These are phyloP conservation scores for Nycticorax nycticorax DNA, from an alignment of 2,113 vertebrate genomes.

Conservation along the genomic window DNA sequence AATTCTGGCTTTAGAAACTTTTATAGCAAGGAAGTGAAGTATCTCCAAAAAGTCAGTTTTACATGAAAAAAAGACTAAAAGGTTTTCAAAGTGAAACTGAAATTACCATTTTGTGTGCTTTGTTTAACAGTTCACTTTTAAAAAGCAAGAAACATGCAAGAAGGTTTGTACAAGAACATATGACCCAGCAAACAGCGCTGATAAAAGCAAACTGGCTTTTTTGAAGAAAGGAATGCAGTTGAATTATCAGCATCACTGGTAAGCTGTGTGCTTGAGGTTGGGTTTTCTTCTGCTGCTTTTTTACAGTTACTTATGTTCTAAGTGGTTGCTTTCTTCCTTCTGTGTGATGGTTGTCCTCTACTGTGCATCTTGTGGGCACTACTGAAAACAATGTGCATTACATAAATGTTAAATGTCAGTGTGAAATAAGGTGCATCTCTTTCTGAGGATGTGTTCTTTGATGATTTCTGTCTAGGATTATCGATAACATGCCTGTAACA, in stretches of 20 bases:
- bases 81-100: not conserved
- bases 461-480: constrained; percentile 79
- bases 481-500: constrained; percentile 92
- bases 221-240: constrained; percentile 87
- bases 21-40: not conserved
- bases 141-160: constrained; percentile 74
- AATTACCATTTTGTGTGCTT: not conserved
- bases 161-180: constrained; percentile 79
- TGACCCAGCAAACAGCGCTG: constrained; percentile 52
- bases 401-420: not conserved
- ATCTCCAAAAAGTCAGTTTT: not conserved
- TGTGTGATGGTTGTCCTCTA: not conserved
- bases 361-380: not conserved
- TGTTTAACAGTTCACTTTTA: constrained; percentile 82
- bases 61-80: not conserved
- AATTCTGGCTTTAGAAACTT: not conserved
- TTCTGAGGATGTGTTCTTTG: constrained; percentile 17
- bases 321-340: not conserved
- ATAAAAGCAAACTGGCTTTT: constrained; percentile 80
- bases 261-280: not conserved
- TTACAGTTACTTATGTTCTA: not conserved
- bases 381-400: not conserved
- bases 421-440: not conserved
- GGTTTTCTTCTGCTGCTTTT: not conserved
- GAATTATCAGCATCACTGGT: constrained; percentile 90